These are phyloP conservation scores for Ferdinandea cuprea DNA, from an alignment of 2,888 invertebrate species.

Conservation along the genomic window DNA sequence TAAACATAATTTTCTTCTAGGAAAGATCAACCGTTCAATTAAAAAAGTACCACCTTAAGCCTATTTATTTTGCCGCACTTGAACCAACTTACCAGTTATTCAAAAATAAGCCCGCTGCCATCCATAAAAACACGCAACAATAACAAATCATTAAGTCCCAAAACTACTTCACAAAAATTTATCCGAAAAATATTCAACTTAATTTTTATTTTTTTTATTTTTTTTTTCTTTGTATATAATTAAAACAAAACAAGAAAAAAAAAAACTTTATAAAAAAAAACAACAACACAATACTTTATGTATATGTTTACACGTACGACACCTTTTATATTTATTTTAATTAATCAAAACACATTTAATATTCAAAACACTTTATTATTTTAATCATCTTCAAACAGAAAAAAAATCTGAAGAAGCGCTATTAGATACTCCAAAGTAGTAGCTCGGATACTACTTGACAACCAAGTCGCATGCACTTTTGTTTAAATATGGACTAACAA, in stretches of 20 bases:
- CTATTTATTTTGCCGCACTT: not conserved
- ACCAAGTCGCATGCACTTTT: constrained; percentile 1
- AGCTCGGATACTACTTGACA: constrained; percentile 18
- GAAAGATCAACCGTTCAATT: too few species aligned
- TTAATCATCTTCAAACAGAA: not conserved
- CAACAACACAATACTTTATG: not conserved
- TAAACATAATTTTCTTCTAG: too few species aligned
- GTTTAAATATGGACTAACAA: not conserved
- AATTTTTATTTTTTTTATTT: too few species aligned
- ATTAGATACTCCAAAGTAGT: constrained; percentile 26
- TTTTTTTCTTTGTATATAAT: constrained; percentile 16
- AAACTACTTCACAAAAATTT: constrained; percentile 31
- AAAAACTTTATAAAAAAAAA: not conserved
- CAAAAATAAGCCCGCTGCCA: constrained; percentile 21
- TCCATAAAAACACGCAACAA: constrained; percentile 37
- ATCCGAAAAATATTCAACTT: constrained; percentile 43
- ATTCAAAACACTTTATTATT: constrained; percentile 58
- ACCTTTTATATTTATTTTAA: constrained; percentile 65
- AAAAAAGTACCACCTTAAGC: too few species aligned
- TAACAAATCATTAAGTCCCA: constrained; percentile 56
- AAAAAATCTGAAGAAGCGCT: constrained; percentile 23
- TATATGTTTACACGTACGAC: constrained; percentile 43
- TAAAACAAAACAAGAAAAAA: constrained; percentile 34
- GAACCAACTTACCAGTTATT: constrained; percentile 16
- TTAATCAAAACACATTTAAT: constrained; percentile 61